A percentile compares a stretch with the other conserved stretches of the same genome.
phyloP scores from a whole-genome alignment of 2,888 invertebrate species.

The Bedellia somnulentella region DNA sequence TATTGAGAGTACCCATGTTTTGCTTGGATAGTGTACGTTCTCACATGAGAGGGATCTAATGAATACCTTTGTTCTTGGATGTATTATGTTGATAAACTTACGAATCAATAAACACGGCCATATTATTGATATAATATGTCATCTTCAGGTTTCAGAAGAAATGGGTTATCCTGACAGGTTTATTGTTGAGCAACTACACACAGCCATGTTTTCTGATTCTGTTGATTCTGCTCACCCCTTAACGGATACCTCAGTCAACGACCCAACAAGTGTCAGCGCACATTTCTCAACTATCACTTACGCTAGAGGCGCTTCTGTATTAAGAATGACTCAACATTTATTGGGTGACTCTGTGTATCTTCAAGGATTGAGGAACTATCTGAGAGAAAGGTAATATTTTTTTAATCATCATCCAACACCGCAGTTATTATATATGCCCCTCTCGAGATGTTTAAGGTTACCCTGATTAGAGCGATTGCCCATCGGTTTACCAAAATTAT shows the following conservation, averaged over 20 bases:
- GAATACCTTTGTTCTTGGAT: too few relatives aligned
- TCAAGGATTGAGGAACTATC: constrained; percentile 55
- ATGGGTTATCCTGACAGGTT: constrained; percentile 51
- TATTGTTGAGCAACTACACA: constrained; percentile 68
- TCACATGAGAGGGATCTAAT: too few relatives aligned
- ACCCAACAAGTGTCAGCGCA: constrained; percentile 55
- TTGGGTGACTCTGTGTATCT: constrained; percentile 55
- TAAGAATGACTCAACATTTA: constrained; percentile 70
- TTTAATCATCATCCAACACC: too few relatives aligned
- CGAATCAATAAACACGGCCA: too few relatives aligned
- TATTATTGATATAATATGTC: not conserved
- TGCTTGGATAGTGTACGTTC: too few relatives aligned
- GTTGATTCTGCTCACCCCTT: constrained; percentile 59
- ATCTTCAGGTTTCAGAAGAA: constrained; percentile 26
- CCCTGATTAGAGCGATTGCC: too few relatives aligned
- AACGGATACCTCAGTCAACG: constrained; percentile 51
- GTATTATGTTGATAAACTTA: too few relatives aligned
- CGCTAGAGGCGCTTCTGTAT: constrained; percentile 63
- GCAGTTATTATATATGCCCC: too few relatives aligned
- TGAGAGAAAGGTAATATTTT: constrained; percentile 41
- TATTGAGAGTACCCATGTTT: too few relatives aligned
- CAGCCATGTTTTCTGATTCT: constrained; percentile 63
- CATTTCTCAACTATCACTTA: constrained; percentile 73
- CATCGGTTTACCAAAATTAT: too few relatives aligned
- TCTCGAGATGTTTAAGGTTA: too few relatives aligned